phyloP scores from a whole-genome alignment of 2,113 vertebrate species.

The Oreotrochilus melanogaster region DNA sequence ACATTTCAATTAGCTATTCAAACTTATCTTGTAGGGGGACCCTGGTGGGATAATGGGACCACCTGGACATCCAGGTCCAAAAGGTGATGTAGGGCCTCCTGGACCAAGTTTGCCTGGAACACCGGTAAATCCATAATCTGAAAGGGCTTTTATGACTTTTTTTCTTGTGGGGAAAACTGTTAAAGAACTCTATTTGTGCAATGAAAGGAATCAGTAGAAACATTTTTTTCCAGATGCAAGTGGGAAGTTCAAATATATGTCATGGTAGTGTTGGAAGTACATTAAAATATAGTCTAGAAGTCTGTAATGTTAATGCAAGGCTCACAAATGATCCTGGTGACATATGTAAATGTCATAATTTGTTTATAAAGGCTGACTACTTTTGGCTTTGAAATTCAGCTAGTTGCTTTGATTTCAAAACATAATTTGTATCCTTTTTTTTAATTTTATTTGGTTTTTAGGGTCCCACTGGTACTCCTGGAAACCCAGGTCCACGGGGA shows the following conservation, averaged over 20 bases:
- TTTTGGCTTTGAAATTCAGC: not conserved
- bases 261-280: not conserved
- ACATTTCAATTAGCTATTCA: not conserved
- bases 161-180: not conserved
- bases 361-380: not conserved
- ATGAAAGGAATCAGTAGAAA: not conserved
- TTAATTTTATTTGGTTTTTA: constrained; percentile 58
- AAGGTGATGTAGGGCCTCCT: constrained; percentile 90
- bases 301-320: not conserved
- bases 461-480: constrained; percentile 80
- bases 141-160: not conserved
- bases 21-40: constrained; percentile 83
- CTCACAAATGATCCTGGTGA: not conserved
- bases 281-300: not conserved
- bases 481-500: constrained; percentile 88
- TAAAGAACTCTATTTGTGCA: not conserved
- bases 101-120: constrained; percentile 79
- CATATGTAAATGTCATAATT: not conserved
- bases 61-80: constrained; percentile 88
- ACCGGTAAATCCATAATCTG: constrained; percentile 75
- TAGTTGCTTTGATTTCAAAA: not conserved
- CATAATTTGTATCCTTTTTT: not conserved
- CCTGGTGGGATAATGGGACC: constrained; percentile 83
- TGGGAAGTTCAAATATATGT: not conserved
- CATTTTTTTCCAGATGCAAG: not conserved